These are phyloP conservation scores for Dicaeum eximium DNA, from an alignment of 2,113 vertebrate genomes.

Conservation along the genomic window DNA sequence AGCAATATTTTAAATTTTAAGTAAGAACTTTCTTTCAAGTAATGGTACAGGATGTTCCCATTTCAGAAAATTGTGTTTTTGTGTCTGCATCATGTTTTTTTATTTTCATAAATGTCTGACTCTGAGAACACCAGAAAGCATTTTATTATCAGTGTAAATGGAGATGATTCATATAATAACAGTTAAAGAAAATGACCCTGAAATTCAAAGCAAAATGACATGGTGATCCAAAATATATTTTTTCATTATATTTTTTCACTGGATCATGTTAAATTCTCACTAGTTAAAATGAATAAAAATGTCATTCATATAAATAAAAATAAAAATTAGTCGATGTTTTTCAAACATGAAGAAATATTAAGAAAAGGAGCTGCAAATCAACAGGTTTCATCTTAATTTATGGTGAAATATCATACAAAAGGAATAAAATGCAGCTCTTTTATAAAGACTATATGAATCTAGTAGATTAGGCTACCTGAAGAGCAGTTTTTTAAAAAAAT, in stretches of 20 bases:
- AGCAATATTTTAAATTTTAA: background rate
- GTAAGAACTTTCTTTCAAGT: background rate
- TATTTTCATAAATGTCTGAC: background rate
- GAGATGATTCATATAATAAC: background rate
- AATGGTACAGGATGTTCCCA: background rate
- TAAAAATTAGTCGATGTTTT: background rate
- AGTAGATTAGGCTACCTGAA: background rate
- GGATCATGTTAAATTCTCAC: background rate
- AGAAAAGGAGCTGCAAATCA: background rate
- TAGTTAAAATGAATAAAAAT: background rate
- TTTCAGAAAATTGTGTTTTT: background rate
- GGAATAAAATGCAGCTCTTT: background rate
- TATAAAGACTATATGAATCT: background rate
- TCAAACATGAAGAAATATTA: background rate
- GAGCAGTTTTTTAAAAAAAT: background rate
- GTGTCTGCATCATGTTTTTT: background rate
- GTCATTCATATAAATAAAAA: background rate
- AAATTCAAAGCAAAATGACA: background rate
- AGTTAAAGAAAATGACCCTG: constrained; percentile 1
- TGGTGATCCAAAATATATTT: background rate
- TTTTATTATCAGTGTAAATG: constrained; percentile 27
- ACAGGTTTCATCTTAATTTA: background rate
- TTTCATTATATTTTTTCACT: background rate
- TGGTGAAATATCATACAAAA: background rate
- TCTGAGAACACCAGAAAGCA: background rate